phyloP scores from a whole-genome alignment of 2,113 vertebrate species.

The Coregonus clupeaformis region DNA sequence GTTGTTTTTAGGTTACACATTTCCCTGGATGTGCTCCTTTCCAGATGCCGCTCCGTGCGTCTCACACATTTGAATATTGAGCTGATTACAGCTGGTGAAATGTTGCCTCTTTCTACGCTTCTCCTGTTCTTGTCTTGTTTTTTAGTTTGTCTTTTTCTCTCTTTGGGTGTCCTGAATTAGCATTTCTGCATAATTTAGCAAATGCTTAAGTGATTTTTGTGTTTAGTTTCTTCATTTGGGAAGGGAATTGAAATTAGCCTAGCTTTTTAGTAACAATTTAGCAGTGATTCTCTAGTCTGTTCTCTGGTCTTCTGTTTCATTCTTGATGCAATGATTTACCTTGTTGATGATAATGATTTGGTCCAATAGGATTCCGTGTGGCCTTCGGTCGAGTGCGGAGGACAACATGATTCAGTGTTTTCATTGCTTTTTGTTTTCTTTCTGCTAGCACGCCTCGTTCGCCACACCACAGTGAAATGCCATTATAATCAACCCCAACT shows the following conservation, averaged over 20 bases:
- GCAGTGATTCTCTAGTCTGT: neutral
- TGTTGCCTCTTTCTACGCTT: neutral
- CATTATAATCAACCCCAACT: conserved; percentile 54
- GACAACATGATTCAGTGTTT: conserved; percentile 51
- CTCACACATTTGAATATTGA: neutral
- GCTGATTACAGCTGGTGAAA: neutral
- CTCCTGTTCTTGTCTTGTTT: neutral
- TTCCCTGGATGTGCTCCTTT: neutral
- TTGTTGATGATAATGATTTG: conserved; percentile 12
- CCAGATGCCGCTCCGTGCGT: neutral
- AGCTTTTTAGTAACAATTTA: neutral
- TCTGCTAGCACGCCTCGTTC: conserved; percentile 30
- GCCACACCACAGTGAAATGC: conserved; percentile 46
- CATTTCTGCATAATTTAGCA: neutral
- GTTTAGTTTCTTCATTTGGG: neutral
- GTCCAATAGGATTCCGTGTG: conserved; percentile 49
- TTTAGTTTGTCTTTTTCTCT: neutral
- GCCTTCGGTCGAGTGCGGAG: conserved; percentile 50
- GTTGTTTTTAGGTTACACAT: neutral
- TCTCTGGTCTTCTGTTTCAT: neutral
- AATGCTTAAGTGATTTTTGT: neutral
- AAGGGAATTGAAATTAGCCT: neutral
- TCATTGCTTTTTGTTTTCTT: conserved; percentile 28
- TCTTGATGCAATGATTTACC: neutral
- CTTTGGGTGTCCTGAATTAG: neutral